Base-by-base conservation (phyloP, 35 echinoderm and acorn worm species). In the Patiria miniata region DNA sequence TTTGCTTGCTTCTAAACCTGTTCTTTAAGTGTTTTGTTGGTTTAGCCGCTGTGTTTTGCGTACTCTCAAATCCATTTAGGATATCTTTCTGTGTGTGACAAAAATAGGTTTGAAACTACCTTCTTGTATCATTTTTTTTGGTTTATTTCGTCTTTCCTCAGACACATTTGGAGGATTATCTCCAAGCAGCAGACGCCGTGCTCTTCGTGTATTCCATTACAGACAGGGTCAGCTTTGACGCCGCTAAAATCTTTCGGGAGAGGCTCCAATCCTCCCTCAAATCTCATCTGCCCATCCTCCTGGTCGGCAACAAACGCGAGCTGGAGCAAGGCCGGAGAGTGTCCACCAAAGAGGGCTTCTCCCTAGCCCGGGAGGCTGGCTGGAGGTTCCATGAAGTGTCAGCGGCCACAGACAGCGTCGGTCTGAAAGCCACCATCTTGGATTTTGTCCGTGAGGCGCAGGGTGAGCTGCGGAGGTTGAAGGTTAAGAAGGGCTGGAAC, bases 191-290 rank as follows among this genome's bases (percentile, higher is more conserved):
- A 16, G 95, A 97, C 39, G 95, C 95, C 52, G 57, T 97, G 23
- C 40, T 97, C 50, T 97, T 87, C 82, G 95, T 97, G 18, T 97
- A 97, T 77, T 97, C 95, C 17, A 93, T 97, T 29, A 92, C 89
- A 16, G 83, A 90, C 68, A 76, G 88, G 76, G 16, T 77, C 77
- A 93, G 87, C 76, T 97, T 97, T 42, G 91, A 93, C 32, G 73
- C 84, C 36, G 95, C 88, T 0, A 51, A 68, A 23, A 38, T 83
- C 6, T 91, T 97, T 21, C 39, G 84, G 5, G 84, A 93, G 36
- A 60, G 93, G 51, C 44, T 97, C 0, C 52, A 86, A 12, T 83
- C 87, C 42, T 80, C 77, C 21, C 50, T 68, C 28, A 97, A 93
- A 77, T 84, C 83, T 14, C 83, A 91, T 59, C 42, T 97, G 36